These are phyloP conservation scores for Erebia aethiops DNA, from an alignment of 2,888 invertebrate genomes.

Conservation along the genomic window DNA sequence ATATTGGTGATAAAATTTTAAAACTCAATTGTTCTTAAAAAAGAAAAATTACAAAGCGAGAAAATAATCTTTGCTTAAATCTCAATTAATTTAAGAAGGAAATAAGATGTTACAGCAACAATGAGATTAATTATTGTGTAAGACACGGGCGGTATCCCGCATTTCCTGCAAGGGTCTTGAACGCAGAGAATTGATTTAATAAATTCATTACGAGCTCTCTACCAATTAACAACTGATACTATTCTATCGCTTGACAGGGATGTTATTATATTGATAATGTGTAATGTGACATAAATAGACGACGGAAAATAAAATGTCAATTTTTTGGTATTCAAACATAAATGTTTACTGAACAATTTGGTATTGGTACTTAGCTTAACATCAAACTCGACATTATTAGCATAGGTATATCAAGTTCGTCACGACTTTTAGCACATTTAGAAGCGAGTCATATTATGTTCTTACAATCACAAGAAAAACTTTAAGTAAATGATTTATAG, in stretches of 20 bases:
- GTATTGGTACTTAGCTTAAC: neutral
- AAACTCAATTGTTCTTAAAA: neutral
- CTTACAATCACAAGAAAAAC: neutral
- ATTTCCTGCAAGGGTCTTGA: conserved; percentile 47
- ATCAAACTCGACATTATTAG: conserved; percentile 4
- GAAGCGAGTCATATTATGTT: neutral
- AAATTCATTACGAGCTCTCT: conserved; percentile 32
- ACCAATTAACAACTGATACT: conserved; percentile 24
- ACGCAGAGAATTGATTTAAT: conserved; percentile 24
- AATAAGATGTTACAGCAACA: conserved; percentile 57
- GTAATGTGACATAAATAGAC: neutral
- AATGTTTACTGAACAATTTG: conserved; percentile 13
- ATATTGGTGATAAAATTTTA: neutral
- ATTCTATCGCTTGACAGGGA: conserved; percentile 3
- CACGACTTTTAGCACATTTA: conserved; percentile 1
- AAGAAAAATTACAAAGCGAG: neutral
- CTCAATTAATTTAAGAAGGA: conserved; percentile 49
- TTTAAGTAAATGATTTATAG: neutral
- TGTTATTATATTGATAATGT: neutral
- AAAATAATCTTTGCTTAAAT: neutral
- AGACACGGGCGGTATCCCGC: conserved; percentile 51
- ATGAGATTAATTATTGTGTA: conserved; percentile 62
- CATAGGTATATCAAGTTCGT: conserved; percentile 8
- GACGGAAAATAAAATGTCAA: neutral
- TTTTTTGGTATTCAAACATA: conserved; percentile 1